Evolutionary conservation across 2,797 vertebrate species (phyloP), one percentile per base, ranked within the genome.

Genomic region (Enteromius fasciolatus): DNA sequence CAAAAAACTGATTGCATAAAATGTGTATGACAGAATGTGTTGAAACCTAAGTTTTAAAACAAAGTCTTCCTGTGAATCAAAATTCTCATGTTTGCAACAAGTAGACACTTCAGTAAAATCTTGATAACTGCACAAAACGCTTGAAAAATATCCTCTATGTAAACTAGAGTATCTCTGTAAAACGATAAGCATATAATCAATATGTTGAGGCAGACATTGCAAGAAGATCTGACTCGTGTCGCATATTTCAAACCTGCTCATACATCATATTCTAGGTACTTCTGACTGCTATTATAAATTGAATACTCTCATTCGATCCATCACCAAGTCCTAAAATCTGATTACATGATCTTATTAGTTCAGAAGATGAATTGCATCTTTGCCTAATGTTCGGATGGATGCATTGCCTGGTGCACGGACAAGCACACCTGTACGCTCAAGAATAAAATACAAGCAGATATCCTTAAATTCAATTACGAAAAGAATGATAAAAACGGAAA

Each of bases 261-360:
- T 61, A 10, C 7, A 48, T 73, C 78, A 48, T 80, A 46, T 63
- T 63, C 72, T 18, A 46, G 39, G 23, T 25, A 15, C 14, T 46
- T 63, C 5, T 48, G 52, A 46, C 25, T 46, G 54, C 74, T 70
- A 5, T 46, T 80, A 68, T 69, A 14, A 72, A 72, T 15, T 48
- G 7, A 72, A 72, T 72, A 33, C 14, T 57, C 39, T 44, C 39
- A 90, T 84, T 85, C 84, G 67, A 83, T 88, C 89, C 87, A 90
- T 78, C 3, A 1, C 72, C 75, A 89, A 77, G 77, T 44, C 80
- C 31, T 89, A 85, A 92, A 90, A 90, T 5, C 0, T 1, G 69
- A 57, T 76, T 15, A 7, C 85, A 86, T 80, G 85, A 91, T 92
- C 87, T 90, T 89, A 91, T 91, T 36, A 70, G 64, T 52, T 33